Base-by-base conservation (phyloP, 2,888 invertebrate genomes). In the Phrixothrix hirtus region DNA sequence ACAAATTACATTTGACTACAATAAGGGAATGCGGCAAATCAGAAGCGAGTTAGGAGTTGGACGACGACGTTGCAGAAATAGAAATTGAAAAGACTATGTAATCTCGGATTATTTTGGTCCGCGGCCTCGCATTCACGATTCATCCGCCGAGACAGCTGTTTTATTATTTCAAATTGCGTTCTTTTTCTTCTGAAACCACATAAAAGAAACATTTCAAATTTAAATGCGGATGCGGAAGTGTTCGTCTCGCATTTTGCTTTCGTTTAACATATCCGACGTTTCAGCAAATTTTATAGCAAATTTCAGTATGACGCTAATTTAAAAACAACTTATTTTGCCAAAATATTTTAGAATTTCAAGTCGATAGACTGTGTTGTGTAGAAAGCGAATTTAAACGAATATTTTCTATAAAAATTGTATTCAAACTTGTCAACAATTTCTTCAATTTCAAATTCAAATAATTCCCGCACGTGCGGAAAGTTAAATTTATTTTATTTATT, bases 51-150 rank as follows among this genome's bases (percentile, higher is more conserved):
- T n/a, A n/a, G n/a, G n/a, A n/a, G n/a, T n/a, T n/a, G n/a, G n/a
- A n/a, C n/a, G 48, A 32, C 43, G 32, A 43, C 47, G 31, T 37
- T 6, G 21, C 43, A 31, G 21, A 54, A 54, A 54, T 54, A 54
- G 54, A 48, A 45, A 49, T 39, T 49, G 9, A 44, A 45, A 54
- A 49, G 54, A 44, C 44, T 54, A 48, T 53, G 47, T 53, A 49
- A 54, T 54, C 44, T 41, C 16, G 39, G 36, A 44, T 44, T 54
- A 54, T 54, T 54, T 54, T 49, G 5, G 49, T 37, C 30, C 41
- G 25, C 35, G 43, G 34, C 36, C 38, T 49, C 48, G 54, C 44
- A 45, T 54, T 54, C 39, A 38, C 41, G 39, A 54, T 49, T 45
- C 34, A 30, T 29, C 21, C 41, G 46, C 31, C 48, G 36, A 34